A percentile compares a stretch with the other conserved stretches of the same genome.
Conservation (phyloP, 2,797 vertebrate genomes). For the Megaceryle alcyon region DNA sequence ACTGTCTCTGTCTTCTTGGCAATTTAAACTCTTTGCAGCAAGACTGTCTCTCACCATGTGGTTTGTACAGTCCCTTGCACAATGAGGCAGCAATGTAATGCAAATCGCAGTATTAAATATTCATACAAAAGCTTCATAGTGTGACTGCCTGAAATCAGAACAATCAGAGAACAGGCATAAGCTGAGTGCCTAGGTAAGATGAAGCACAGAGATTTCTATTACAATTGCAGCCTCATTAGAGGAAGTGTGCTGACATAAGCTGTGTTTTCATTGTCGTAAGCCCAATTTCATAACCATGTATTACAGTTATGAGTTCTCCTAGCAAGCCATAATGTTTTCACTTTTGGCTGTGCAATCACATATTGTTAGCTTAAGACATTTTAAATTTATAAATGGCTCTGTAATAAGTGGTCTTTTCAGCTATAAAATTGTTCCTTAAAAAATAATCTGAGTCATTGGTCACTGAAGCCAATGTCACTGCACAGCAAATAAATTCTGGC, state of each 20-base stretch:
- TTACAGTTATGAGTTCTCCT: constrained; percentile 60
- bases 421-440: constrained; percentile 60
- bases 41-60: background rate
- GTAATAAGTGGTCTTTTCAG: constrained; percentile 55
- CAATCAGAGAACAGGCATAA: constrained; percentile 40
- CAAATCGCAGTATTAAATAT: constrained; percentile 64
- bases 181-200: constrained; percentile 40
- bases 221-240: constrained; percentile 70
- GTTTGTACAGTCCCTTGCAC: background rate
- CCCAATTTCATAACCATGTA: constrained; percentile 63
- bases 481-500: constrained; percentile 61
- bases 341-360: constrained; percentile 67
- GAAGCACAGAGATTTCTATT: constrained; percentile 66
- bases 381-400: constrained; percentile 60
- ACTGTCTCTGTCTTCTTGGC: constrained; percentile 2
- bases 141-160: constrained; percentile 61
- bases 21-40: constrained; percentile 14
- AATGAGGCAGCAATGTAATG: constrained; percentile 49
- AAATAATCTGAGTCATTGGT: constrained; percentile 57
- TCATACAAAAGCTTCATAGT: constrained; percentile 58
- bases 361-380: constrained; percentile 60
- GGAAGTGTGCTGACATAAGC: constrained; percentile 72
- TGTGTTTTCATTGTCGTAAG: constrained; percentile 60
- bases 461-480: constrained; percentile 32
- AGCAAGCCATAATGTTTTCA: constrained; percentile 67